A percentile compares a stretch with the other conserved stretches of the same genome.
Conservation (phyloP, 2,888 invertebrate genomes). For the Caenorhabditis sp. region DNA sequence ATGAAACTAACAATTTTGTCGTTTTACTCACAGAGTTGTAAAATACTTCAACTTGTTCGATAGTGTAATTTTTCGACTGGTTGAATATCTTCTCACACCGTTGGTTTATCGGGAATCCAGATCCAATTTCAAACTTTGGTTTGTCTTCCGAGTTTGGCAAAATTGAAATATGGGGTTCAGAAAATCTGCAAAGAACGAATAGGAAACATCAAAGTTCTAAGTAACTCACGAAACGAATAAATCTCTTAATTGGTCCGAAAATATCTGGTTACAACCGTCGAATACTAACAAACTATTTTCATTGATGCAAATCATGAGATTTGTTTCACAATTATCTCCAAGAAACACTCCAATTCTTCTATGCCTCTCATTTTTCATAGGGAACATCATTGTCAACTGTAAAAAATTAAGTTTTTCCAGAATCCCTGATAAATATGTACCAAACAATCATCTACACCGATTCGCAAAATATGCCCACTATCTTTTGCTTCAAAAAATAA, state of each 20-base stretch:
- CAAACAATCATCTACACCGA: constrained; percentile 2
- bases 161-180: constrained; percentile 10
- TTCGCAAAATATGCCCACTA: constrained; percentile 6
- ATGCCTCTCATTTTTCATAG: constrained; percentile 7
- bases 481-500: constrained; percentile 21
- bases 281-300: constrained; percentile 38
- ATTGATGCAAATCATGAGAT: constrained; percentile 44
- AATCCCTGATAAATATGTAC: background rate
- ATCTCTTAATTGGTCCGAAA: background rate
- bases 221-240: background rate
- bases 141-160: constrained; percentile 10
- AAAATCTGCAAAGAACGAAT: constrained; percentile 8
- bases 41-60: constrained; percentile 4
- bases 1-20: background rate
- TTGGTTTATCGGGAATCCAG: constrained; percentile 40
- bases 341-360: constrained; percentile 7
- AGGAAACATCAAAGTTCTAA: background rate
- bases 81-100: constrained; percentile 28
- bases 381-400: constrained; percentile 6
- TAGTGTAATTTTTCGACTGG: constrained; percentile 13
- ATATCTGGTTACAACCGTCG: constrained; percentile 45
- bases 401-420: background rate
- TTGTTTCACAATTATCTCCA: background rate
- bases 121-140: constrained; percentile 29
- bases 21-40: background rate